Evolutionary conservation across 2,888 invertebrate genomes (phyloP), one percentile per base, ranked within the genome.

Genomic region (Scaptomyza flava): DNA sequence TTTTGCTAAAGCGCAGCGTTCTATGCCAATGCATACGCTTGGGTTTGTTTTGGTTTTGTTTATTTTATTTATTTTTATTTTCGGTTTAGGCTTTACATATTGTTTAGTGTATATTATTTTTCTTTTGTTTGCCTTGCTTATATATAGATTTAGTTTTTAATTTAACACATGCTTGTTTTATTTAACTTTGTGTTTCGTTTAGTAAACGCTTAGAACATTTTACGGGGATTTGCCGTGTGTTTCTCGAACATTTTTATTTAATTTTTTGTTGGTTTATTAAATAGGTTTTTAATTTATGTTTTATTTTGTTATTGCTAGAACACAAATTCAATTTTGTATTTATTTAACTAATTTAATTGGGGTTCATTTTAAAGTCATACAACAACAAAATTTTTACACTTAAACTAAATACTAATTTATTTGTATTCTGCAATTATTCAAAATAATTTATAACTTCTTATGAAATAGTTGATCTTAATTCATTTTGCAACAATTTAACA

Each of bases 381-480:
- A 89, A 80, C 89, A 87, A 87, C 87, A 89, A 85, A 89, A 89
- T 81, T 79, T 82, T 59, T 89, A 89, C 83, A 89, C 86, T 84
- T 89, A 79, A 87, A 82, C 74, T 89, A 73, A 84, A 79, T 79
- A 53, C 66, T 63, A 63, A 61, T 46, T 67, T 64, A 23, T 60
- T 71, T 66, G 56, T 64, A 52, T 74, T 81, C 62, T 81, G 80
- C 81, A 82, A 87, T 77, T 80, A 80, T 87, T 87, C 86, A 82
- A 82, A 75, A 87, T 65, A 84, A 74, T 67, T 66, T 68, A 69
- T 82, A 69, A 86, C 72, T 61, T 58, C 86, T 85, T 82, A 86
- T 68, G 59, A 74, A 71, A 80, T 82, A 87, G 80, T 76, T 82
- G 87, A 79, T 82, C 68, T 79, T 82, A 76, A 84, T 87, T 79